phyloP scores from a whole-genome alignment of 2,888 invertebrate species.

The Drosophila subquinaria region DNA sequence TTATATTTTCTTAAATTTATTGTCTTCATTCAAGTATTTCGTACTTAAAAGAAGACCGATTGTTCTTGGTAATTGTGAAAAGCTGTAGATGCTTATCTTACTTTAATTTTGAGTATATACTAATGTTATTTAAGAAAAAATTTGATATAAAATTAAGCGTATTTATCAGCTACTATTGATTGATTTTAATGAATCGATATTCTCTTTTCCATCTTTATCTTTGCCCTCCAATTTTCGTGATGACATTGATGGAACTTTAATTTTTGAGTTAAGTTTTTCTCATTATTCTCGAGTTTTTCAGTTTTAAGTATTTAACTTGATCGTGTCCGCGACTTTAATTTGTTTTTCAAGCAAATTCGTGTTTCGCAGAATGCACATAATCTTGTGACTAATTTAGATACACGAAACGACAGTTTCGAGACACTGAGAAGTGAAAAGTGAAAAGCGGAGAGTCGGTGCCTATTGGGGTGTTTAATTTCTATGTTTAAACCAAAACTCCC shows the following conservation, averaged over 20 bases:
- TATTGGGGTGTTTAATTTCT: slow-evolving; percentile 14
- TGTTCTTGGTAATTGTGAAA: no score
- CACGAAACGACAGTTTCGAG: slow-evolving; percentile 6
- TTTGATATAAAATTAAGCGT: no score
- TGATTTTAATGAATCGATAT: background rate
- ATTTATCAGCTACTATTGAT: no score
- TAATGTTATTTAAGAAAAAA: no score
- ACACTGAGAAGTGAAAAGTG: background rate
- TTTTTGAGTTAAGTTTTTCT: background rate
- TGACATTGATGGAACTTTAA: background rate
- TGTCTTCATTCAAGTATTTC: no score
- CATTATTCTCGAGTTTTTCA: background rate
- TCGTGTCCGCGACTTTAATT: background rate
- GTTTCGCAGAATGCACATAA: slow-evolving; percentile 21
- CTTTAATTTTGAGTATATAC: no score
- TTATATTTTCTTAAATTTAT: no score
- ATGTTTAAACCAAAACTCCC: slow-evolving; percentile 40
- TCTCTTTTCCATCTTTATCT: background rate
- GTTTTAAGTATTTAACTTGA: background rate
- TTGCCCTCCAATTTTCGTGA: background rate
- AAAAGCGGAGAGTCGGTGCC: background rate
- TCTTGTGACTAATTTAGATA: slow-evolving; percentile 25
- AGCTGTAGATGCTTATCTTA: no score
- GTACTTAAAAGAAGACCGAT: no score
- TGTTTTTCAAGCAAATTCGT: background rate